Percentiles rank a stretch among this genome's conserved stretches.
Conservation (phyloP, 92 coral and sea anemone species). For the Parazoanthus darwini region DNA sequence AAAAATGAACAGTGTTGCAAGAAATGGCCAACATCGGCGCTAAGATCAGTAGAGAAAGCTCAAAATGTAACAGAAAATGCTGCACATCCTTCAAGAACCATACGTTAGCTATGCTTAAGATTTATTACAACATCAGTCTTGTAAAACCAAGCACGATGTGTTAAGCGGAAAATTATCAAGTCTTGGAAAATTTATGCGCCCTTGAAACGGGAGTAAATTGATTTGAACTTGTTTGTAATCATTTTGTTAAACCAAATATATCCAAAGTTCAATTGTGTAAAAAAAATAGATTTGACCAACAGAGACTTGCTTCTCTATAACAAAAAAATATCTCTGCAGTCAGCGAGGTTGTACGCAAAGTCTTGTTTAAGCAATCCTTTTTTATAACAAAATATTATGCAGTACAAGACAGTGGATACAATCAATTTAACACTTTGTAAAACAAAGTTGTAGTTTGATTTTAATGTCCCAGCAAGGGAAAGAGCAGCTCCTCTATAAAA, state of each 20-base stretch:
- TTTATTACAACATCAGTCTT: background rate
- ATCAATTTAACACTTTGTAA: slow-evolving; percentile 5
- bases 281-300: slow-evolving; percentile 20
- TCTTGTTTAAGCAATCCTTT: slow-evolving; percentile 28
- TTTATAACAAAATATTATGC: slow-evolving; percentile 31
- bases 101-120: background rate
- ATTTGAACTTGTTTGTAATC: background rate
- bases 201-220: background rate
- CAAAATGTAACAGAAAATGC: background rate
- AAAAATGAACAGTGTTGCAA: background rate
- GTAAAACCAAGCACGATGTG: background rate
- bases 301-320: slow-evolving; percentile 1
- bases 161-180: background rate
- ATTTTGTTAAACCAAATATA: slow-evolving; percentile 19
- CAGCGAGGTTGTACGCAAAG: slow-evolving; percentile 1
- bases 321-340: slow-evolving; percentile 19
- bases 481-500: background rate
- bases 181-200: background rate
- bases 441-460: background rate
- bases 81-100: background rate
- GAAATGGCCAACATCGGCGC: background rate
- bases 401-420: slow-evolving; percentile 9
- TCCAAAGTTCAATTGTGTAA: slow-evolving; percentile 5
- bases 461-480: slow-evolving; percentile 2
- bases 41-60: background rate